Evolutionary conservation across 2,888 invertebrate genomes (phyloP).

Genomic region (Cheiracanthium punctorium): DNA sequence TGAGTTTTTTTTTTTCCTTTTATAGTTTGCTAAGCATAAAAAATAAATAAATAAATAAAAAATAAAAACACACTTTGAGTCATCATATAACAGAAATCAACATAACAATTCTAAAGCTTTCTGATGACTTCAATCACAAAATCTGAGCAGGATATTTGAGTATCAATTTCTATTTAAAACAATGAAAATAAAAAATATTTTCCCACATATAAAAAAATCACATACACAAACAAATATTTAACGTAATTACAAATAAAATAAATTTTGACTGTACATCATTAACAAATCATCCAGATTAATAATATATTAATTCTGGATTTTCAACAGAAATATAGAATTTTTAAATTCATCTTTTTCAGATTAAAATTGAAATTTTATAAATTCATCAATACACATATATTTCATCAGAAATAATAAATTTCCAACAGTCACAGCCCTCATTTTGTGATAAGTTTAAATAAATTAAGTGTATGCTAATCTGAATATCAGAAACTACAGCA

Average conservation of each 20-base stretch:
- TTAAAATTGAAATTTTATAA: background rate
- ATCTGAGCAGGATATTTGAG: background rate
- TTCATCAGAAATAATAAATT: slow-evolving; percentile 3
- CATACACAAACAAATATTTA: background rate
- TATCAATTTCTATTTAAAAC: background rate
- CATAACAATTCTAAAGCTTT: background rate
- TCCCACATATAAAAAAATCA: background rate
- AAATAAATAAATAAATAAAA: too few species aligned
- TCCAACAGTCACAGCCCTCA: background rate
- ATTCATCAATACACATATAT: background rate
- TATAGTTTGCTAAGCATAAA: too few species aligned
- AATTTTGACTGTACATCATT: slow-evolving; percentile 9
- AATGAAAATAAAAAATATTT: background rate
- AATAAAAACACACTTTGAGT: background rate
- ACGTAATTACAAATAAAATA: slow-evolving; percentile 1
- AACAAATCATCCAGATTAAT: slow-evolving; percentile 11
- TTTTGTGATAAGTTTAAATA: slow-evolving; percentile 9
- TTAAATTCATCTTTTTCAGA: background rate
- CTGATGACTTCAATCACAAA: background rate
- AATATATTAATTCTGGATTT: slow-evolving; percentile 15
- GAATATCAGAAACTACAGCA: slow-evolving; percentile 63
- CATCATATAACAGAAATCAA: background rate
- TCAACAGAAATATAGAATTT: background rate
- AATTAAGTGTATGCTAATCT: slow-evolving; percentile 43
- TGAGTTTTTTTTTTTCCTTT: too few species aligned